Evolutionary conservation across 2,888 invertebrate species (phyloP), one percentile per base, ranked within the genome.

Genomic region (Neuroscelio doddi): DNA sequence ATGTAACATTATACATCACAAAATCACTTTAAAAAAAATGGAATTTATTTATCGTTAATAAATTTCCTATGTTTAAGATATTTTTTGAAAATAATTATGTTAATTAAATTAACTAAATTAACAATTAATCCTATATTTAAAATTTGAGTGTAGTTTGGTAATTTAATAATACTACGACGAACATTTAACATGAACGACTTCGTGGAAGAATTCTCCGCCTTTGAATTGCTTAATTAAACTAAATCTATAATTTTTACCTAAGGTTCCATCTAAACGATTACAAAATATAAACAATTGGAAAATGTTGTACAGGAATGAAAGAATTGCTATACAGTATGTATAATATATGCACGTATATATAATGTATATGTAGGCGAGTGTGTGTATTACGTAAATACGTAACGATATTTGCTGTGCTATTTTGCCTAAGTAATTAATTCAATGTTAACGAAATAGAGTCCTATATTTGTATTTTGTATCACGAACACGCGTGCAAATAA

Each of bases 141-240:
- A 61, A 47, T 55, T 52, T 55, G 53, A 63, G 63, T 61, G 44
- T 47, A 53, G 56, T 58, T 49, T 58, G 59, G 58, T 47, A 45
- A 58, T 52, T 53, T 46, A n/a, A n/a, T 8, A 63, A 58, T 51
- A 58, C 58, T 62, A 62, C 62, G 59, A 61, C 42, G 53, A 62
- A 63, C 57, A 59, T 53, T 39, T 45, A 50, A 52, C 56, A 57
- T 64, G 51, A 70, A 73, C 66, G 72, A 79, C 74, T 76, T 76
- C 71, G 71, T 75, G 80, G 72, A 80, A 80, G 79, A 77, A 71
- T 79, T 78, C 72, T 72, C 75, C 76, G 77, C 76, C 75, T 70
- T 74, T 74, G 69, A 58, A 69, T 49, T 64, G 58, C 64, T 76
- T 73, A 65, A 71, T 71, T 74, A 76, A 78, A 76, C 61, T 77